phyloP scores from a whole-genome alignment of 2,113 vertebrate species.

The Megaceryle torquata region DNA sequence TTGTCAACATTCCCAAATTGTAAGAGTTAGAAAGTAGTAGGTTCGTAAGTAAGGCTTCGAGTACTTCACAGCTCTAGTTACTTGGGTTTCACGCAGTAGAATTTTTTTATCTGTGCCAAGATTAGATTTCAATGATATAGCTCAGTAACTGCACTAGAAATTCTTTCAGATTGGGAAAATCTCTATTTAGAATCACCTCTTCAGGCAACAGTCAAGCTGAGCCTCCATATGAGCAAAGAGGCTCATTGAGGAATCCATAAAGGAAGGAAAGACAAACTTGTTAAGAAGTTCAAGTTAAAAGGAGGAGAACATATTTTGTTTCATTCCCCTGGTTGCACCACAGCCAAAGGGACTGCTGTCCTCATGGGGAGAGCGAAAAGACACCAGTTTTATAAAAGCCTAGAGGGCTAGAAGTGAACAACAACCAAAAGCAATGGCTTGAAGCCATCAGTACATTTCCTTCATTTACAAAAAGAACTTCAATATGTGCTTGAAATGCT shows the following conservation, averaged over 20 bases:
- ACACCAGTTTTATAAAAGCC: slow-evolving; percentile 4
- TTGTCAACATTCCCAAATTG: not conserved
- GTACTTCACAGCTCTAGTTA: not conserved
- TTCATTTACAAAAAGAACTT: slow-evolving; percentile 48
- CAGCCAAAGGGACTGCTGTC: slow-evolving; percentile 26
- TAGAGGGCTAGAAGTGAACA: slow-evolving; percentile 34
- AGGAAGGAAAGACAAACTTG: not conserved
- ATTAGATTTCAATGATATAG: not conserved
- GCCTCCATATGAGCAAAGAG: not conserved
- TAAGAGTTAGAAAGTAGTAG: not conserved
- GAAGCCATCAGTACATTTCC: slow-evolving; percentile 48
- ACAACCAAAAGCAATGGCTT: slow-evolving; percentile 51
- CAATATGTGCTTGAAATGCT: slow-evolving; percentile 45
- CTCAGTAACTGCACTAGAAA: not conserved
- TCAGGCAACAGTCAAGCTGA: not conserved
- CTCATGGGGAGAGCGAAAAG: slow-evolving; percentile 17
- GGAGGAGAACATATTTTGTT: not conserved
- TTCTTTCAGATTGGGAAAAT: not conserved
- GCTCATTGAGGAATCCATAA: not conserved
- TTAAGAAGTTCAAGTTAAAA: slow-evolving; percentile 2
- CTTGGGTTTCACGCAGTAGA: not conserved
- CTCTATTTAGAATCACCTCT: not conserved
- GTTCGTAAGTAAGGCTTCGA: not conserved
- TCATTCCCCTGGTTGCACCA: not conserved
- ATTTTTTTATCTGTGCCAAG: not conserved